Base-by-base conservation (phyloP, 2,797 vertebrate species). In the Dallia pectoralis region DNA sequence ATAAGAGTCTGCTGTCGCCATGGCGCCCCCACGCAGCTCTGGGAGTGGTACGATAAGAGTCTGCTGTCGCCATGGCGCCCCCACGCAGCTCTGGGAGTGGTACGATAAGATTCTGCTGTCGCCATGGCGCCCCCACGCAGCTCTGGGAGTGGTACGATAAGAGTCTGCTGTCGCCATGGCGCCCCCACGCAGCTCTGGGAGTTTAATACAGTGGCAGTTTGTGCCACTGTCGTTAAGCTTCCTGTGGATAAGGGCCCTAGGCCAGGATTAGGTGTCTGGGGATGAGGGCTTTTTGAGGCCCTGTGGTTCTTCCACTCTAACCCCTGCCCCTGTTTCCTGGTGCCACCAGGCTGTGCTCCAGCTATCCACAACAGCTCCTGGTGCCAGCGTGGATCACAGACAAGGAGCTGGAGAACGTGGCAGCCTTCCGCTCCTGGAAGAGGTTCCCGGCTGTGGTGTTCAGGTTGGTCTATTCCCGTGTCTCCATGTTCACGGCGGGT, bases 361-460 rank as follows among this genome's bases (percentile, higher is more conserved):
- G 97, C 85, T 99, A 99, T 81, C 97, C 97, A 27, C 96, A 98
- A 90, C 96, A 97, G 76, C 94, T 99, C 82, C 93, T 99, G 69
- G 97, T 99, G 74, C 97, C 97, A 2, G 97, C 95, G 76, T 98
- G 96, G 96, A 97, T 99, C 91, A 98, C 97, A 0, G 97, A 99
- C 86, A 97, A 97, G 85, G 97, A 99, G 86, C 91, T 99, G 77
- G 97, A 99, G 86, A 99, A 96, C 2, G 97, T 99, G 84, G 95
- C 95, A 0, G 93, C 94, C 80, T 99, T 99, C 90, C 95, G 97
- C 30, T 97, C 97, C 77, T 99, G 96, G 97, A 99, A 99, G 80
- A 95, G 97, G 81, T 96, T 99, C 90, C 97, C 97, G 15, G 91
- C 95, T 0, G 97, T 99, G 32, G 93, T 99, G 82, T 99, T 97